Percentiles rank a stretch among this genome's conserved stretches.
phyloP scores from a whole-genome alignment of 2,797 vertebrate genomes.

The Hypotaenidia okinawae region DNA sequence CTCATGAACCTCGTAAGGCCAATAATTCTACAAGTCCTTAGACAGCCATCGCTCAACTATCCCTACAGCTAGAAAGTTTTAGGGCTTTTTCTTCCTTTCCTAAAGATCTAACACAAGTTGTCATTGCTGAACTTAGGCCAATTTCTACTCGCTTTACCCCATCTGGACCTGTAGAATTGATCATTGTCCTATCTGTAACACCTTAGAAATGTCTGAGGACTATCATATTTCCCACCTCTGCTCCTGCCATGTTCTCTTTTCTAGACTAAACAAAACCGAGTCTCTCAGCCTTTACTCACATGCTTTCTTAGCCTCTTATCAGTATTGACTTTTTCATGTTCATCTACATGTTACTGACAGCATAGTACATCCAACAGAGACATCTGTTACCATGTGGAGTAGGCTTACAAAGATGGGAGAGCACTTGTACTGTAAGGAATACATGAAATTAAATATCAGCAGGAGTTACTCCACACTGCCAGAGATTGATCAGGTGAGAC shows the following conservation, averaged over 20 bases:
- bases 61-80: not conserved
- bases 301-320: not conserved
- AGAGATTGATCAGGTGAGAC: not conserved
- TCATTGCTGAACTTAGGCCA: not conserved
- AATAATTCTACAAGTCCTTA: not conserved
- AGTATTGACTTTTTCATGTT: not conserved
- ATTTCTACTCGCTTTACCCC: not conserved
- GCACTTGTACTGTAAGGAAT: not conserved
- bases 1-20: not conserved
- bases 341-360: not conserved
- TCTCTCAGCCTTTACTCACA: not conserved
- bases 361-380: not conserved
- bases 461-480: not conserved
- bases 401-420: not conserved
- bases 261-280: conserved; percentile 37
- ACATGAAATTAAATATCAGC: not conserved
- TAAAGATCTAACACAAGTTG: not conserved
- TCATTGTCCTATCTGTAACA: not conserved
- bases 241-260: not conserved
- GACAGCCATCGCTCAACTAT: not conserved
- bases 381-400: not conserved
- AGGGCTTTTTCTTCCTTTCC: not conserved
- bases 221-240: not conserved
- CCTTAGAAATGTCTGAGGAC: not conserved
- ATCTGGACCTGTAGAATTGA: not conserved